Evolutionary conservation across 2,113 vertebrate species (phyloP).

Genomic region (Corythornis vintsioides): DNA sequence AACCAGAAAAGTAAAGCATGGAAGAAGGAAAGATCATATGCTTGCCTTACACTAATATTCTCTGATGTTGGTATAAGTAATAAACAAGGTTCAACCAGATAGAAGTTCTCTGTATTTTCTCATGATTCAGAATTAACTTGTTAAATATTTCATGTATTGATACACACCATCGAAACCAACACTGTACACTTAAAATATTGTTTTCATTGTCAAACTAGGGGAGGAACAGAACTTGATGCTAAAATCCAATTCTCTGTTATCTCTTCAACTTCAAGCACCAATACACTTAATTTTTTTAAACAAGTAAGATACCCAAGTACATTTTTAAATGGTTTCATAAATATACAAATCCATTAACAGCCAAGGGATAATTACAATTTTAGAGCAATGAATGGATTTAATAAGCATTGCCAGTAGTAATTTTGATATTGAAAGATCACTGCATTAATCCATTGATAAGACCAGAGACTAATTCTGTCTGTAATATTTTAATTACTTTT

Average conservation of each 20-base stretch:
- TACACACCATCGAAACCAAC: not conserved
- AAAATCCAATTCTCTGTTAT: not conserved
- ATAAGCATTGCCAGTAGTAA: not conserved
- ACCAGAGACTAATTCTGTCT: constrained; percentile 4
- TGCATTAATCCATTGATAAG: constrained; percentile 27
- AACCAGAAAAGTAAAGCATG: not conserved
- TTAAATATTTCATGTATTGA: not conserved
- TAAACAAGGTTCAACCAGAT: not conserved
- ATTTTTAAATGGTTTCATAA: constrained; percentile 16
- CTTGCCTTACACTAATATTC: not conserved
- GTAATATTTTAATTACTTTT: constrained; percentile 37
- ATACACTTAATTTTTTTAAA: not conserved
- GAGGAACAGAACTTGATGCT: not conserved
- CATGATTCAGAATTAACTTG: not conserved
- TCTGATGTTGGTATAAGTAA: not conserved
- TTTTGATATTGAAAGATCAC: constrained; percentile 12
- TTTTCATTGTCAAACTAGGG: not conserved
- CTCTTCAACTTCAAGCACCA: not conserved
- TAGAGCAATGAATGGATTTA: not conserved
- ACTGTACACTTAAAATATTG: not conserved
- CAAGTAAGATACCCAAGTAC: not conserved
- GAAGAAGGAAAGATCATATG: not conserved
- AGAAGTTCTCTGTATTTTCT: not conserved
- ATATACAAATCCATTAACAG: not conserved
- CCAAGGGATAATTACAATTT: not conserved